Percentiles rank a stretch among this genome's conserved stretches.
Evolutionary conservation across 1,140 invertebrate species (phyloP).

Genomic region (Paramacrobiotus metropolitanus): DNA sequence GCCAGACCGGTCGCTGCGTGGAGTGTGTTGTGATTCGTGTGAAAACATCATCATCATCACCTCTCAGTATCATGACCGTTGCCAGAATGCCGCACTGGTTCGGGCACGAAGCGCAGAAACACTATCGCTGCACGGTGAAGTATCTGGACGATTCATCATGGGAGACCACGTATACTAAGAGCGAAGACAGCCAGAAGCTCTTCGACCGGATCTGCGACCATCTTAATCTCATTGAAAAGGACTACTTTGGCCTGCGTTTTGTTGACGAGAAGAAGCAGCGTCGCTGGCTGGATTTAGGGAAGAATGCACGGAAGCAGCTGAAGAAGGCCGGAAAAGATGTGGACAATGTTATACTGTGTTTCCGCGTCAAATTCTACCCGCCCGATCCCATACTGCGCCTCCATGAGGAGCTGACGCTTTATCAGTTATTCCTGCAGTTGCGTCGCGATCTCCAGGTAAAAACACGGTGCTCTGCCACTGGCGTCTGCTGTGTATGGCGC

Average conservation of each 20-base stretch:
- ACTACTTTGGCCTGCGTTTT: slow-evolving; percentile 88
- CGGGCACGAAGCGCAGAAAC: background rate
- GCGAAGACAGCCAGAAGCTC: slow-evolving; percentile 47
- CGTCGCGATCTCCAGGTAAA: slow-evolving; percentile 55
- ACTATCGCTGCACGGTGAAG: slow-evolving; percentile 70
- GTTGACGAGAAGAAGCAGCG: slow-evolving; percentile 73
- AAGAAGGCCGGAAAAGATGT: slow-evolving; percentile 40
- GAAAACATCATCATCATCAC: too few relatives aligned
- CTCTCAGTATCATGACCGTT: background rate
- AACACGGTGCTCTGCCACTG: too few relatives aligned
- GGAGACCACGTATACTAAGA: slow-evolving; percentile 1
- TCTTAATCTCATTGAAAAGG: slow-evolving; percentile 76
- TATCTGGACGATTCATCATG: slow-evolving; percentile 49
- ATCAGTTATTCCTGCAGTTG: slow-evolving; percentile 77
- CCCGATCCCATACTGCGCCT: slow-evolving; percentile 49
- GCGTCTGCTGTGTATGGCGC: too few relatives aligned
- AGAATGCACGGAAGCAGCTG: slow-evolving; percentile 9
- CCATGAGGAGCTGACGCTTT: slow-evolving; percentile 63
- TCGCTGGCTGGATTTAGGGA: slow-evolving; percentile 22
- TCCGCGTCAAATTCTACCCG: slow-evolving; percentile 81
- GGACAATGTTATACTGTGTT: slow-evolving; percentile 51
- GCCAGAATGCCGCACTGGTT: background rate
- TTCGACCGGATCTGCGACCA: slow-evolving; percentile 78
- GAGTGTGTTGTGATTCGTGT: too few relatives aligned
- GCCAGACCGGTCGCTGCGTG: too few relatives aligned